Conservation (phyloP, 2,888 invertebrate genomes). For the Baronia brevicornis region DNA sequence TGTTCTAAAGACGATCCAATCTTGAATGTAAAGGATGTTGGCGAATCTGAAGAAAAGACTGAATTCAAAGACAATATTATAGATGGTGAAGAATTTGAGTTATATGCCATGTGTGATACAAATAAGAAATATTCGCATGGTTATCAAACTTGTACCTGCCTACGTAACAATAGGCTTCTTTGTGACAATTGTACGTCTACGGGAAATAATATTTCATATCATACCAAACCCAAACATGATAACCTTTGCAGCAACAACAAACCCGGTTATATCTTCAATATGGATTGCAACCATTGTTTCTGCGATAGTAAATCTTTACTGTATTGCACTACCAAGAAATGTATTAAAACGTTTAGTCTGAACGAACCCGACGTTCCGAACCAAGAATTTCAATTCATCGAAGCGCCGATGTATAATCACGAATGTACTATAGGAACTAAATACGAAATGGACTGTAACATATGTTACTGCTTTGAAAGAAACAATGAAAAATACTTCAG, state of each 20-base stretch:
- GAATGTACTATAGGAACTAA: slow-evolving; percentile 38
- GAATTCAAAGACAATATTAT: slow-evolving; percentile 11
- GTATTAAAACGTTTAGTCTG: slow-evolving; percentile 20
- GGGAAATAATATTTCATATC: not conserved
- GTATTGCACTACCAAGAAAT: slow-evolving; percentile 57
- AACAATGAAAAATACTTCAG: slow-evolving; percentile 40
- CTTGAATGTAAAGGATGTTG: slow-evolving; percentile 11
- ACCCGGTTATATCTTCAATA: slow-evolving; percentile 45
- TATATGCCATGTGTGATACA: slow-evolving; percentile 51
- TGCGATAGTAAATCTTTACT: slow-evolving; percentile 56
- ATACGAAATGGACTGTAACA: slow-evolving; percentile 47
- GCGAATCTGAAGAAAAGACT: slow-evolving; percentile 3
- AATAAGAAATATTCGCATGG: slow-evolving; percentile 58
- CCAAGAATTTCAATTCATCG: slow-evolving; percentile 9
- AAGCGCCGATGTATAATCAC: slow-evolving; percentile 25
- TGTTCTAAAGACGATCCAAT: slow-evolving; percentile 35
- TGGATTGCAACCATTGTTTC: slow-evolving; percentile 71
- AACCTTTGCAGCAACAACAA: slow-evolving; percentile 27
- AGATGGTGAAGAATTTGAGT: slow-evolving; percentile 24
- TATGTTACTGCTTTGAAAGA: slow-evolving; percentile 39
- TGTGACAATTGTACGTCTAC: slow-evolving; percentile 47
- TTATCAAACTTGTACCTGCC: slow-evolving; percentile 70
- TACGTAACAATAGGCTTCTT: slow-evolving; percentile 58
- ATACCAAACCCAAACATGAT: slow-evolving; percentile 21
- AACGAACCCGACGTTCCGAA: slow-evolving; percentile 1